Evolutionary conservation across 2,113 vertebrate genomes (phyloP).

Genomic region (Nibea coibor): DNA sequence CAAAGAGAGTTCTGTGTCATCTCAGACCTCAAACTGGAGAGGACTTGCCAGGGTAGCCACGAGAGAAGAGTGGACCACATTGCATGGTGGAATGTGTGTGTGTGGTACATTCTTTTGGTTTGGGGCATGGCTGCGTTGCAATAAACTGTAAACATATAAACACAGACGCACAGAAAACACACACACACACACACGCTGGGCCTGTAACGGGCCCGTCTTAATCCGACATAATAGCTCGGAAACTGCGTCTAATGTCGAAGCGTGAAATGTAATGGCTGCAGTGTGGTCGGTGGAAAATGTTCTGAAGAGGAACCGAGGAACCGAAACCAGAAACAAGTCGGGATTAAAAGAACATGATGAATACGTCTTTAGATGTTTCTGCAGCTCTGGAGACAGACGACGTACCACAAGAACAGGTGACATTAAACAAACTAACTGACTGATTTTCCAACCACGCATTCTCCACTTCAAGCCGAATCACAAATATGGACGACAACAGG

Average conservation of each 20-base stretch:
- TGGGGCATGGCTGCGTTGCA: slow-evolving; percentile 30
- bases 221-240: slow-evolving; percentile 23
- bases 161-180: slow-evolving; percentile 29
- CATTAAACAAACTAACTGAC: too few species aligned
- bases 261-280: background rate
- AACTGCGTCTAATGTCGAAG: slow-evolving; percentile 25
- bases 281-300: slow-evolving; percentile 9
- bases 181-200: background rate
- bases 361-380: background rate
- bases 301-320: background rate
- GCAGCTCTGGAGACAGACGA: background rate
- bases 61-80: slow-evolving; percentile 31
- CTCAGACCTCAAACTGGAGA: slow-evolving; percentile 45
- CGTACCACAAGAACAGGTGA: too few species aligned
- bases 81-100: slow-evolving; percentile 48
- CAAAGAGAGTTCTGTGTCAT: slow-evolving; percentile 65
- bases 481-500: too few species aligned
- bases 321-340: slow-evolving; percentile 4
- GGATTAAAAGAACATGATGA: background rate
- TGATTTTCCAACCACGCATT: too few species aligned
- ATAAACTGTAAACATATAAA: slow-evolving; percentile 69
- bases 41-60: slow-evolving; percentile 37
- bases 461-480: too few species aligned
- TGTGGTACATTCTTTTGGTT: slow-evolving; percentile 51
- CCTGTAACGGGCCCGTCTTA: background rate